Evolutionary conservation across 1,140 invertebrate species (phyloP).

Genomic region (Antheraea pernyi): DNA sequence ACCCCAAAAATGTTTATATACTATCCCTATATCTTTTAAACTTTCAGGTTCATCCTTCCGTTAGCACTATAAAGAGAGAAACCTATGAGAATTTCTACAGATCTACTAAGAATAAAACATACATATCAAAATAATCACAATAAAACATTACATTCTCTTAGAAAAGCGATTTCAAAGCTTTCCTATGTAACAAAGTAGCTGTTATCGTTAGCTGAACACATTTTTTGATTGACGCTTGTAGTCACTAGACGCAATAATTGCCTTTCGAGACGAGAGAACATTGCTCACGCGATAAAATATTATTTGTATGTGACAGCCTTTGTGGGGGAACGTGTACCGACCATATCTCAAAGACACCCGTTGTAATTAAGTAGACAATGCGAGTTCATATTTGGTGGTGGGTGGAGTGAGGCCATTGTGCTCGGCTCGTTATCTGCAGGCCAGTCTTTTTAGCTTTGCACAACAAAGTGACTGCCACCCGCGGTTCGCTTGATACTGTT

Average conservation of each 20-base stretch:
- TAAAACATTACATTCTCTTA: background rate
- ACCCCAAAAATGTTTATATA: too few species aligned
- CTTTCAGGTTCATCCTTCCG: too few species aligned
- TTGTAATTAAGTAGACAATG: conserved; percentile 73
- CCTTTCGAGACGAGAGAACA: conserved; percentile 47
- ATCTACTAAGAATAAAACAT: too few species aligned
- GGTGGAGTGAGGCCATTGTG: conserved; percentile 52
- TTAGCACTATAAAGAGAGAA: too few species aligned
- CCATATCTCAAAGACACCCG: conserved; percentile 71
- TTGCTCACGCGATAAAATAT: conserved; percentile 57
- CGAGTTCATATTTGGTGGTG: conserved; percentile 61
- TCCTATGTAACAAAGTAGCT: background rate
- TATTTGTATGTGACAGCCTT: conserved; percentile 68
- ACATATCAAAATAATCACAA: background rate
- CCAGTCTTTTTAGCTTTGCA: conserved; percentile 58
- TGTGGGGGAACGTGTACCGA: conserved; percentile 54
- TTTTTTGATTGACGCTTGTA: conserved; percentile 27
- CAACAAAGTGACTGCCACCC: conserved; percentile 37
- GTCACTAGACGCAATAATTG: conserved; percentile 32
- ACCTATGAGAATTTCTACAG: too few species aligned
- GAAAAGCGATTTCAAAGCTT: background rate
- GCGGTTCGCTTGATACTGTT: conserved; percentile 32
- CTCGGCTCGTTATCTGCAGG: conserved; percentile 56
- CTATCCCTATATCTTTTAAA: too few species aligned
- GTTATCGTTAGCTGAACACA: conserved; percentile 2